phyloP scores from a whole-genome alignment of 2,888 invertebrate genomes.

The Andrena flavipes region DNA sequence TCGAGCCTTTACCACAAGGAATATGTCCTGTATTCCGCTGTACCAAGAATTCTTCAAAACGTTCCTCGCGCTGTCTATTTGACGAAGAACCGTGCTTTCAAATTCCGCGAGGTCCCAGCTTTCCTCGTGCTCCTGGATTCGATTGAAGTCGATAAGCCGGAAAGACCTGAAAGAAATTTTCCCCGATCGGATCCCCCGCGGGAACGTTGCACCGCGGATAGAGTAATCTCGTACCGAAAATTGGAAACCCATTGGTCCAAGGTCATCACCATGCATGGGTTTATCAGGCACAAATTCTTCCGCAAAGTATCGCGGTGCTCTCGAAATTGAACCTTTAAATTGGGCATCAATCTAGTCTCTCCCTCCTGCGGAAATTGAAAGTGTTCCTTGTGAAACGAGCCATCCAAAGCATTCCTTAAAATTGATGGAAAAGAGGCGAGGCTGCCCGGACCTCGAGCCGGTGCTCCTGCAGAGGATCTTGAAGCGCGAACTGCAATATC shows the following conservation, averaged over 20 bases:
- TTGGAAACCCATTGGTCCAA: constrained; percentile 92
- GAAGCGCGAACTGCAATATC: constrained; percentile 95
- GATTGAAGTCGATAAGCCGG: constrained; percentile 88
- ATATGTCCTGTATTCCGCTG: constrained; percentile 88
- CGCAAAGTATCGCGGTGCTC: constrained; percentile 59
- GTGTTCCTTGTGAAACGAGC: neutral
- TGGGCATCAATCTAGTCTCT: neutral
- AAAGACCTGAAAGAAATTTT: constrained; percentile 85
- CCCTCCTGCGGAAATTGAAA: constrained; percentile 3
- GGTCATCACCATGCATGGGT: constrained; percentile 93
- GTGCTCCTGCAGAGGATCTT: constrained; percentile 84
- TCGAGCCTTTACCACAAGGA: constrained; percentile 86
- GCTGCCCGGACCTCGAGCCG: constrained; percentile 33
- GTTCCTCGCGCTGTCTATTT: constrained; percentile 89
- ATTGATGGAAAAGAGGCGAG: neutral
- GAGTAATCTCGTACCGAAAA: constrained; percentile 87
- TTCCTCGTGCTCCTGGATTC: constrained; percentile 86
- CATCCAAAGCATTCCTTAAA: neutral
- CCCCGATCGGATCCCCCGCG: neutral
- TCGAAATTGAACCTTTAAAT: constrained; percentile 9
- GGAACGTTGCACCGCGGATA: neutral
- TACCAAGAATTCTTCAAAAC: constrained; percentile 90
- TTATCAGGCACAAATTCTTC: constrained; percentile 90
- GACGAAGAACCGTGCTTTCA: constrained; percentile 86
- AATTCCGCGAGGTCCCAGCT: constrained; percentile 91